Evolutionary conservation across 2,797 vertebrate genomes (phyloP).

Genomic region (Dendrocincla tyrannina): DNA sequence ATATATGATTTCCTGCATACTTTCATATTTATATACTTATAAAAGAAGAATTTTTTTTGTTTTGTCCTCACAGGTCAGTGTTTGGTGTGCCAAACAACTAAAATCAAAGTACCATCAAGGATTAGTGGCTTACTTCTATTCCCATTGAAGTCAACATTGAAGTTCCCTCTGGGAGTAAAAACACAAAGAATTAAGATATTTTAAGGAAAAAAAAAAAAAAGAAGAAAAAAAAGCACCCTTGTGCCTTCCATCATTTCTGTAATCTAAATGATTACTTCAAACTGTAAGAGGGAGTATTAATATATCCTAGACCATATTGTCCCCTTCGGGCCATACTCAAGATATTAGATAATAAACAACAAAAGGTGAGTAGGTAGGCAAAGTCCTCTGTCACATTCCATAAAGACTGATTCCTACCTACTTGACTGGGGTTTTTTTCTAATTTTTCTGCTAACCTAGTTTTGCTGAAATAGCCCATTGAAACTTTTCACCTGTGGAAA

Average conservation of each 20-base stretch:
- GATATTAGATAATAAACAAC: constrained; percentile 17
- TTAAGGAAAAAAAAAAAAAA: neutral
- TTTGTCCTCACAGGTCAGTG: neutral
- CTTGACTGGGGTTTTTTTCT: neutral
- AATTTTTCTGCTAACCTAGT: neutral
- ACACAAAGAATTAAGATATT: neutral
- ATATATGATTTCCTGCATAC: neutral
- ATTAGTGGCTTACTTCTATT: neutral
- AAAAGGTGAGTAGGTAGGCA: neutral
- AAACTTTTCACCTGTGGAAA: neutral
- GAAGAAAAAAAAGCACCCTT: neutral
- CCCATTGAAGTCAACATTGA: neutral
- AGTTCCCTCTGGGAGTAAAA: neutral
- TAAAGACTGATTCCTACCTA: neutral
- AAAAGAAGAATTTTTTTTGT: neutral
- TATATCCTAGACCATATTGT: neutral
- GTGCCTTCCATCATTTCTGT: neutral
- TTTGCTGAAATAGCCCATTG: neutral
- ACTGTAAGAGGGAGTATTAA: neutral
- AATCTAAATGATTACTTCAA: neutral
- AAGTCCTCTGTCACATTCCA: neutral
- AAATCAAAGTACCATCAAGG: neutral
- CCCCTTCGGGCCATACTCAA: neutral
- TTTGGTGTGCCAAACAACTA: neutral
- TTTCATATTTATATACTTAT: neutral